Conservation (phyloP, 2,888 invertebrate genomes). For the Anagyrus pseudococci region DNA sequence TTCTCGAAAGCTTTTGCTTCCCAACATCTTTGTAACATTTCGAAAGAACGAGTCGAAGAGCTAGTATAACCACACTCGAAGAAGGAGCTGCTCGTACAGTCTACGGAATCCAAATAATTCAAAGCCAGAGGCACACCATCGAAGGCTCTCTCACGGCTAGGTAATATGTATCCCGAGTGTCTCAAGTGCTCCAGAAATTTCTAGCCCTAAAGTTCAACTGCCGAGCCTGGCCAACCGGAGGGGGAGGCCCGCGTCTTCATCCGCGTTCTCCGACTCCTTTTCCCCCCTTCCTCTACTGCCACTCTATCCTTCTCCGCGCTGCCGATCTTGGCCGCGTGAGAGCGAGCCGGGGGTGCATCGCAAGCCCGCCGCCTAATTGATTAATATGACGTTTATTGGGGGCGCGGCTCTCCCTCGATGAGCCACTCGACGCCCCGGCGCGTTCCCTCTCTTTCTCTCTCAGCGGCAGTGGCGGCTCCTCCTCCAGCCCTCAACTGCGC, state of each 20-base stretch:
- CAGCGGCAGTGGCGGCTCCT: constrained; percentile 1
- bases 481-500: constrained; percentile 7
- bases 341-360: not conserved
- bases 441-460: no score
- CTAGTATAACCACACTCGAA: no score
- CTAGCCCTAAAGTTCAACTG: constrained; percentile 12
- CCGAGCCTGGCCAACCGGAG: not conserved
- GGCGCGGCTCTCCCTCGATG: constrained; percentile 2
- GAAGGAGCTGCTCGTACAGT: no score
- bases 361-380: constrained; percentile 34
- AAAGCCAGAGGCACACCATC: constrained; percentile 5
- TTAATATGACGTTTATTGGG: constrained; percentile 44
- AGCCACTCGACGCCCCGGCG: constrained; percentile 26
- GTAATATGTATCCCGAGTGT: not conserved
- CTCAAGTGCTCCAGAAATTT: constrained; percentile 1
- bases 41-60: no score
- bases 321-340: not conserved
- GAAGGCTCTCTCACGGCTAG: no score
- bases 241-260: no score
- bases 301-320: not conserved
- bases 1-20: no score
- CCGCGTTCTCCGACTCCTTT: not conserved
- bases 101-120: constrained; percentile 9
- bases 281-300: constrained; percentile 5
- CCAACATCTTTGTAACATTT: no score